Base-by-base conservation (phyloP, 2,113 vertebrate genomes). In the Thermophis baileyi region DNA sequence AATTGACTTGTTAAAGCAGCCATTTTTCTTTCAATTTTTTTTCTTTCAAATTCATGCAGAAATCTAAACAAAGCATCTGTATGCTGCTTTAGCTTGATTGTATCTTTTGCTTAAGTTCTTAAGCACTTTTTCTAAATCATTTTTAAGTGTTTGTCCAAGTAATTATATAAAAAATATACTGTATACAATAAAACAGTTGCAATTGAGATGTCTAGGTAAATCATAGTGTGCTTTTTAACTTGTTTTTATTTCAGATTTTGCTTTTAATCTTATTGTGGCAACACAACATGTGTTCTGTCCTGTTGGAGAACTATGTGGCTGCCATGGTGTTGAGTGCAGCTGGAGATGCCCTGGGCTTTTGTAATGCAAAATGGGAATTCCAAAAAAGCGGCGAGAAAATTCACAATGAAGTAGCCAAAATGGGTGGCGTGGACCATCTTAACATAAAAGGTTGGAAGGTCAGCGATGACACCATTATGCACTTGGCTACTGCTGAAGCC, bases 401-500 rank as follows among this genome's bases (percentile, higher is more conserved):
- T 93, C 98, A 98, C 94, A 90, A 11, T 44, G 95, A 98, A 95
- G 91, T 98, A 94, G 95, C 94, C 0, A 10, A 95, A 92, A 95
- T 96, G 94, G 98, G 98, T 0, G 98, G 98, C 10, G 89, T 98
- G 3, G 87, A 90, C 6, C 95, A 97, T 51, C 24, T 98, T 27
- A 94, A 97, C 2, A 96, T 97, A 51, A 91, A 53, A 0, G 90
- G 69, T 0, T 98, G 98, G 98, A 97, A 50, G 14, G 97, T 98
- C 90, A 98, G 98, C 0, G 98, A 98, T 50, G 98, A 98, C n/a
- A 98, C 98, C 0, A 96, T 98, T 74, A 98, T 98, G 98, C 98
- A 98, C 93, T 92, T 98, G 95, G 98, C 98, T n/a, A 98, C 98
- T 0, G 98, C 98, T 0, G 98, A 98, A 90, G 98, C 98, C 6